A percentile compares a stretch with the other conserved stretches of the same genome.
Conservation (phyloP, 2,888 invertebrate species). For the Diarsia brunnea region DNA sequence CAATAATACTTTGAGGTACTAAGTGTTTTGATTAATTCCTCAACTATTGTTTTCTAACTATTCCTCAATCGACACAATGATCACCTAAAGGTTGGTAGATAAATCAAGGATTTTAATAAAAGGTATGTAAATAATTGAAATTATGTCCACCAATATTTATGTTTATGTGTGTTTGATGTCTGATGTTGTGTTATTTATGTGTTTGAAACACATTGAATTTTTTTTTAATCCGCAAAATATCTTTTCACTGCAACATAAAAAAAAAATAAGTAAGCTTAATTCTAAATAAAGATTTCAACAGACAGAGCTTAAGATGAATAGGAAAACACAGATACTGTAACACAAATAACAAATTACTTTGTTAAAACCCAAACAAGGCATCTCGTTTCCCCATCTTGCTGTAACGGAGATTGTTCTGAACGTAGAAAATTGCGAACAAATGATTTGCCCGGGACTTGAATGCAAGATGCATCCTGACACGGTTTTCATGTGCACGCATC, state of each 20-base stretch:
- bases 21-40: not conserved
- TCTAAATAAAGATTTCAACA: slow-evolving; percentile 15
- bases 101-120: not conserved
- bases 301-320: not conserved
- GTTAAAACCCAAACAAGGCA: slow-evolving; percentile 47
- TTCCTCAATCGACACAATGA: no score
- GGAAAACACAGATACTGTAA: not conserved
- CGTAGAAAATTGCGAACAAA: slow-evolving; percentile 62
- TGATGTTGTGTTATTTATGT: no score
- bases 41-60: no score
- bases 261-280: not conserved
- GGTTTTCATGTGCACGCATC: slow-evolving; percentile 57
- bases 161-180: no score
- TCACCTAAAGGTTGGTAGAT: no score
- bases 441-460: slow-evolving; percentile 53
- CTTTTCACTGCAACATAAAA: not conserved
- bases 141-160: no score
- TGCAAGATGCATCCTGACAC: slow-evolving; percentile 45
- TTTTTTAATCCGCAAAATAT: not conserved
- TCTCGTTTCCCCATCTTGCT: slow-evolving; percentile 40
- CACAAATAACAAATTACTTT: slow-evolving; percentile 41
- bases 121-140: not conserved
- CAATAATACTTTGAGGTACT: not conserved
- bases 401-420: slow-evolving; percentile 55
- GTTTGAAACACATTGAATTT: not conserved